These are phyloP conservation scores for Procambarus clarkii DNA, from an alignment of 1,140 invertebrate genomes.

Conservation along the genomic window DNA sequence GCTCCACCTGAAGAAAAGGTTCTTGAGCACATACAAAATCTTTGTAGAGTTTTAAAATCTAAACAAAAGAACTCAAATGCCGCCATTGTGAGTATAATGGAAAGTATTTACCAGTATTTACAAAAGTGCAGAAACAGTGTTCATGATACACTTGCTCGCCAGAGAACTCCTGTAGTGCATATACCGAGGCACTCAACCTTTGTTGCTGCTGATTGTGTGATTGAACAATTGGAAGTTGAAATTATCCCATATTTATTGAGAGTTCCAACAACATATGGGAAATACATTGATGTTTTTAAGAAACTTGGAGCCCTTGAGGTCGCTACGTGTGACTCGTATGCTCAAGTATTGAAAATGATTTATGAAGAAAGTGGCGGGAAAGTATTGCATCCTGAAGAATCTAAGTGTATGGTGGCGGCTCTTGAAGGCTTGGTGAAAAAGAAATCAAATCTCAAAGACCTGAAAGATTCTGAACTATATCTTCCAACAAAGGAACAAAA, in stretches of 20 bases:
- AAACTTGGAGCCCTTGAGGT: background rate
- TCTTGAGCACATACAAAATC: background rate
- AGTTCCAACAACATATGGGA: slow-evolving; percentile 14
- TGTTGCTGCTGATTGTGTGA: slow-evolving; percentile 7
- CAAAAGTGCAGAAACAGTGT: background rate
- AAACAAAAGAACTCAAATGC: background rate
- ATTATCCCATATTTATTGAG: slow-evolving; percentile 11
- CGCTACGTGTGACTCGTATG: background rate
- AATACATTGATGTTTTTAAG: slow-evolving; percentile 2
- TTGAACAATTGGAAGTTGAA: slow-evolving; percentile 1
- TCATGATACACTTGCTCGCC: background rate
- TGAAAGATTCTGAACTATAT: too few species aligned
- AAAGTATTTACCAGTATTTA: slow-evolving; percentile 30
- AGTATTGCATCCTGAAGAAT: too few species aligned
- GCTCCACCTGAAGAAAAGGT: background rate
- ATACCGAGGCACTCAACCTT: background rate
- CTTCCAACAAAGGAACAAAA: too few species aligned
- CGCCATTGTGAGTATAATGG: slow-evolving; percentile 8
- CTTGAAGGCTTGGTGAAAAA: too few species aligned
- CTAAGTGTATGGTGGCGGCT: too few species aligned
- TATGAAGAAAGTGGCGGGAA: too few species aligned
- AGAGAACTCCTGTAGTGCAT: slow-evolving; percentile 5
- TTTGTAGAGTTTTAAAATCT: background rate
- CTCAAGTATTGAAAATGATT: slow-evolving; percentile 14
- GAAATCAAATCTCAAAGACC: too few species aligned